Evolutionary conservation across 2,113 vertebrate genomes (phyloP).

Genomic region (Heterochromis multidens): DNA sequence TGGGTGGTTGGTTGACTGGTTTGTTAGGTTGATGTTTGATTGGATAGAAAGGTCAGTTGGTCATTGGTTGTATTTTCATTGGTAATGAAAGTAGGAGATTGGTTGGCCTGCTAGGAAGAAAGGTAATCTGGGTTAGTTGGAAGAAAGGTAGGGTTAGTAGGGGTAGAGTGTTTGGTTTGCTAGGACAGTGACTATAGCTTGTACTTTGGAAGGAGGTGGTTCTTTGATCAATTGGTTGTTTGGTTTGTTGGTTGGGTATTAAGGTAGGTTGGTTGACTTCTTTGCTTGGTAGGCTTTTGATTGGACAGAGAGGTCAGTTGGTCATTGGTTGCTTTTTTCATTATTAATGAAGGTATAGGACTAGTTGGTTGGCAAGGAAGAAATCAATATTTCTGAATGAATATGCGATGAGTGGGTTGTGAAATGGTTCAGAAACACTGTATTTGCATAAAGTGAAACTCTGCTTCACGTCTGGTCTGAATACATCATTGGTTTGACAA

Average conservation of each 20-base stretch:
- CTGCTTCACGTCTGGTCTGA: not conserved
- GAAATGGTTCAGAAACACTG: accelerated
- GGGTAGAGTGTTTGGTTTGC: not conserved
- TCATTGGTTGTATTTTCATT: not conserved
- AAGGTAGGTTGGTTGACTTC: not conserved
- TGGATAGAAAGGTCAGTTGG: not conserved
- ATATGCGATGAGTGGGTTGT: not conserved
- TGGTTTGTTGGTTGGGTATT: not conserved
- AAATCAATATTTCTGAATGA: no score
- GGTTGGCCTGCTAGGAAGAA: not conserved
- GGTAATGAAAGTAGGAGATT: accelerated
- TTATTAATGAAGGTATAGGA: not conserved
- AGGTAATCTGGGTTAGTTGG: not conserved
- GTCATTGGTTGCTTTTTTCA: not conserved
- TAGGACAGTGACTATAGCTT: not conserved
- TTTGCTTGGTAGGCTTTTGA: not conserved
- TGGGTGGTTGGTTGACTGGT: no score
- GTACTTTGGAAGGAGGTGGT: not conserved
- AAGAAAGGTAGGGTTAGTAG: not conserved
- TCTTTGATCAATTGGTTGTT: not conserved
- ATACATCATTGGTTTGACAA: not conserved
- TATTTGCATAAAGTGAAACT: accelerated
- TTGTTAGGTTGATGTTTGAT: not conserved
- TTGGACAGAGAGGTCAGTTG: not conserved
- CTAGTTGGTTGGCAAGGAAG: not conserved